Evolutionary conservation across 2,888 invertebrate genomes (phyloP), one percentile per base, ranked within the genome.

Genomic region (Epinotia bilunana): DNA sequence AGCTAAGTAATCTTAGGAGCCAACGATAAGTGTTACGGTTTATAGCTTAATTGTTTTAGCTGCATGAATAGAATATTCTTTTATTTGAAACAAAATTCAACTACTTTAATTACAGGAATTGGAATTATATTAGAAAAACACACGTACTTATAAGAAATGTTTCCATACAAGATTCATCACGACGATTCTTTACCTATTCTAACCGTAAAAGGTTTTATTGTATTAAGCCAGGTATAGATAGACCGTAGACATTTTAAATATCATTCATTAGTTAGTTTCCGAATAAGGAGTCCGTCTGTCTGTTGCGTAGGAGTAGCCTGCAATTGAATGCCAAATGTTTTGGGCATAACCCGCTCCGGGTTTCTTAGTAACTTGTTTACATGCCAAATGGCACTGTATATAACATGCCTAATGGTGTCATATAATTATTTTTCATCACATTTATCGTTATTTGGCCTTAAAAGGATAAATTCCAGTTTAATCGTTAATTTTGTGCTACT

Each of bases 271-370:
- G 75, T 39, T 65, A 62, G 75, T 72, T 75, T 57, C 75, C 75
- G 55, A 72, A 60, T 60, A 75, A 67, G 75, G 65, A 28, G 69
- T 58, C 70, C 39, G 64, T 71, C 70, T 72, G 70, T 71, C 33
- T 33, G 58, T n/a, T 55, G 71, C 28, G 75, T 74, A 57, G 75
- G 75, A 61, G 75, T 70, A 33, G 28, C 68, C 13, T 65, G 72
- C 65, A 75, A 75, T 75, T 49, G 67, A 75, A 75, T 75, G 12
- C 57, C 61, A 71, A 75, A 75, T 67, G 62, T 62, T 72, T 72
- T 75, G 67, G 65, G 61, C 13, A 75, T 46, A 62, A 20, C 46
- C 43, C 61, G 60, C 20, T 49, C 55, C 11, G 57, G 13, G 18
- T 28, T 70, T 57, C 67, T 53, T 20, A n/a, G 67, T 61, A 60